Percentiles rank a stretch among this genome's conserved stretches.
Evolutionary conservation across 2,888 invertebrate species (phyloP).

Genomic region (Diploptera punctata): DNA sequence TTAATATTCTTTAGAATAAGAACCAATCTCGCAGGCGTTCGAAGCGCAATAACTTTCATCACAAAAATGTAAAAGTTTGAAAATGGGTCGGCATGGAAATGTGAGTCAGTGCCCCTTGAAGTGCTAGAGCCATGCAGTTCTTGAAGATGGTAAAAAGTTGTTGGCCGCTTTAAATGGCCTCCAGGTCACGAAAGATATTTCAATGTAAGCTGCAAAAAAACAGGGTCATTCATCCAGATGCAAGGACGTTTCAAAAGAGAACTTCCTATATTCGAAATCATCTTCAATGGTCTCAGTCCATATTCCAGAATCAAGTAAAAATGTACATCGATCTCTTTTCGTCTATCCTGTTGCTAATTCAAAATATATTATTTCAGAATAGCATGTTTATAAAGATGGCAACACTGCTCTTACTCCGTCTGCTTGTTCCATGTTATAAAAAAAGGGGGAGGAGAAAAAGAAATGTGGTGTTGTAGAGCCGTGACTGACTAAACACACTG

Average conservation of each 20-base stretch:
- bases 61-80: neutral
- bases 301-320: too few relatives aligned
- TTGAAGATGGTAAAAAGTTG: slow-evolving; percentile 10
- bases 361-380: neutral
- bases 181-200: slow-evolving; percentile 13
- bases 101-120: neutral
- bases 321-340: too few relatives aligned
- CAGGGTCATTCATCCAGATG: neutral
- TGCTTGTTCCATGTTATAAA: neutral
- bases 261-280: neutral
- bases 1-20: too few relatives aligned
- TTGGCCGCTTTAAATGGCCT: slow-evolving; percentile 14
- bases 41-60: neutral
- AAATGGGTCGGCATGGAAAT: neutral
- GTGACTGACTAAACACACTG: slow-evolving; percentile 14
- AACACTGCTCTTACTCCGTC: neutral
- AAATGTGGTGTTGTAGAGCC: neutral
- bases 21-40: too few relatives aligned
- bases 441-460: neutral
- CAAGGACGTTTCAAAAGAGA: neutral
- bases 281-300: too few relatives aligned
- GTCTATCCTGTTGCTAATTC: too few relatives aligned
- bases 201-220: neutral
- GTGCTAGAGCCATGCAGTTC: neutral
- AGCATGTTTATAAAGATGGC: slow-evolving; percentile 8